Evolutionary conservation across 1,140 invertebrate species (phyloP).

Genomic region (Cephus cinctus): DNA sequence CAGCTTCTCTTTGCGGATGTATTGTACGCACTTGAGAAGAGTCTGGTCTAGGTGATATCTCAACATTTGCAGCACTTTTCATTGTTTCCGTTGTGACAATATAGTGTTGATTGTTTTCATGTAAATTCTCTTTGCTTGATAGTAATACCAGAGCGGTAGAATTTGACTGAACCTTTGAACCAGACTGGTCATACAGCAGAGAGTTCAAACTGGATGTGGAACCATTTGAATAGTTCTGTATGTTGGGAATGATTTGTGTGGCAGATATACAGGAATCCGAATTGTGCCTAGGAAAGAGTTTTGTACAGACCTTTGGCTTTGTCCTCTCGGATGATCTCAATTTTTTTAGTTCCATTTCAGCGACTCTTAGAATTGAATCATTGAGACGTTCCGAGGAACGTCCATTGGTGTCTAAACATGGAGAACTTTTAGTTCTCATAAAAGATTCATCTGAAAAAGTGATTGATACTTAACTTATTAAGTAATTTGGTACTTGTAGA

Average conservation of each 20-base stretch:
- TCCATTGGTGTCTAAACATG: conserved; percentile 18
- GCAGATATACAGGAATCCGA: conserved; percentile 25
- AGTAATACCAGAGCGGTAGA: no score
- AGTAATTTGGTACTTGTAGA: background rate
- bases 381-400: conserved; percentile 25
- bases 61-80: no score
- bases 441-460: conserved; percentile 11
- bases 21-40: no score
- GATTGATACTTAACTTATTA: background rate
- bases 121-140: no score
- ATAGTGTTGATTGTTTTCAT: no score
- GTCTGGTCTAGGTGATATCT: no score
- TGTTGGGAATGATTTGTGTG: conserved; percentile 5
- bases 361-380: conserved; percentile 30
- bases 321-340: conserved; percentile 26
- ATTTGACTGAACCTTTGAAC: no score
- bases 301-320: conserved; percentile 31
- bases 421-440: conserved; percentile 20
- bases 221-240: no score
- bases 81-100: no score
- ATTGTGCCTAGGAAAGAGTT: conserved; percentile 28
- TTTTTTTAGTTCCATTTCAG: conserved; percentile 30
- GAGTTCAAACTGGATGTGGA: no score
- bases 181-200: no score
- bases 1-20: no score